Evolutionary conservation across 2,113 vertebrate species (phyloP), one percentile per base, ranked within the genome.

Genomic region (Tenrec ecaudatus): DNA sequence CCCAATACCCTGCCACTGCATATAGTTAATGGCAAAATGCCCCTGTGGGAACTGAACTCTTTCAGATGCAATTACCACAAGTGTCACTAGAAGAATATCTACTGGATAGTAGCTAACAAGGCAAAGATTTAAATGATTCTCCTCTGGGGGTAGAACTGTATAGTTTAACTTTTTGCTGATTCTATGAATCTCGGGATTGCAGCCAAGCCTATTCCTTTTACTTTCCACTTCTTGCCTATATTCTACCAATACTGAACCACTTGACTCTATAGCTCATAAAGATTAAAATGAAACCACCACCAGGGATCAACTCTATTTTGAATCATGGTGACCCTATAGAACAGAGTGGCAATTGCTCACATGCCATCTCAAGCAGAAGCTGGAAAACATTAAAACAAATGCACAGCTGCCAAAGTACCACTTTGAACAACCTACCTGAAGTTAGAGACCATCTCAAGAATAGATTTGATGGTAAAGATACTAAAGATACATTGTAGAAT

Each of bases 41-140:
- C 86, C 29, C 6, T 36, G 1, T n/a, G 47, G 33, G 58, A 58
- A 33, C 68, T 73, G 73, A 82, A 31, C 58, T 88, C 79, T 92
- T 94, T 81, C 71, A 33, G 62, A 66, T 11, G 47, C 17, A 82
- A 71, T 93, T 33, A 77, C 68, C 88, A 64, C 53, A 73, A 95
- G 60, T 20, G 81, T 36, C 38, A 62, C 20, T 82, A 75, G 82
- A 38, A 27, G 2, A 53, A 75, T 43, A 19, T 47, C 73, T 69
- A 81, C 77, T 43, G 80, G 66, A 76, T 33, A 43, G 53, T 33
- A 43, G 53, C 47, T n/a, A 75, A 68, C 15, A 33, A 60, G 27
- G 25, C 38, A 27, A 88, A 87, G 36, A 40, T 17, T 73, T 40
- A 68, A 86, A 62, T 0, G 14, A 15, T 71, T 62, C 47, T 94